Base-by-base conservation (phyloP, 92 coral and sea anemone species). In the Palythoa grandis region DNA sequence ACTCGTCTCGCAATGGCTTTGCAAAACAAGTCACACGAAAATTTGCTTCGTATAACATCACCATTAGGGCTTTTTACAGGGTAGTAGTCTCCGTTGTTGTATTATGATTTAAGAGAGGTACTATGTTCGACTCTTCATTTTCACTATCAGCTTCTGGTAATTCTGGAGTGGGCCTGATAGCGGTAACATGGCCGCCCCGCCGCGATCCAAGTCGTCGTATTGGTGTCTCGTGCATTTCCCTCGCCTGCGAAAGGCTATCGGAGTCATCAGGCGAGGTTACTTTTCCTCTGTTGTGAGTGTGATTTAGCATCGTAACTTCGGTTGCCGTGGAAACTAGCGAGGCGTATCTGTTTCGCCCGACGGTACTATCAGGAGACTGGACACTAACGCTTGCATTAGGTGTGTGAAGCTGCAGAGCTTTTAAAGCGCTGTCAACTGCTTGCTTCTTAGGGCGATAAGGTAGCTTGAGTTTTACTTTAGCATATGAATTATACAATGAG, bases 401-500 rank as follows among this genome's bases (percentile, higher is more conserved):
- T 53, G 98, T 93, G 83, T 95, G 83, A 25, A 95, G 89, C 71
- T 95, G 96, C 76, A 95, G 74, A 23, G 96, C 96, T 72, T 96
- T 92, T 14, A 96, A 87, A 8, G 97, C 97, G 53, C 95, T 92
- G 87, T 93, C 98, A 20, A 96, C 94, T 58, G 94, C 90, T 73
- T 89, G 93, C 80, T 86, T 93, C 82, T 95, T 91, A 5, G 94
- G 95, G 12, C 99, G 90, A 29, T 95, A 90, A 14, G 99, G 99
- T 12, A 96, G 85, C 87, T 96, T 96, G 2, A 96, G 92, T 54
- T 96, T 96, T 16, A 96, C 99, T 69, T 96, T 96, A n/a, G 99
- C 99, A 73, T 96, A 96, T 3, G 98, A 95, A 85, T 96, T 96
- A 65, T 96, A 96, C 78, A 96, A 79, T 20, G 98, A 93, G 76